A percentile compares a stretch with the other conserved stretches of the same genome.
Evolutionary conservation across 2,113 vertebrate genomes (phyloP).

Genomic region (Gallinago jamesoni): DNA sequence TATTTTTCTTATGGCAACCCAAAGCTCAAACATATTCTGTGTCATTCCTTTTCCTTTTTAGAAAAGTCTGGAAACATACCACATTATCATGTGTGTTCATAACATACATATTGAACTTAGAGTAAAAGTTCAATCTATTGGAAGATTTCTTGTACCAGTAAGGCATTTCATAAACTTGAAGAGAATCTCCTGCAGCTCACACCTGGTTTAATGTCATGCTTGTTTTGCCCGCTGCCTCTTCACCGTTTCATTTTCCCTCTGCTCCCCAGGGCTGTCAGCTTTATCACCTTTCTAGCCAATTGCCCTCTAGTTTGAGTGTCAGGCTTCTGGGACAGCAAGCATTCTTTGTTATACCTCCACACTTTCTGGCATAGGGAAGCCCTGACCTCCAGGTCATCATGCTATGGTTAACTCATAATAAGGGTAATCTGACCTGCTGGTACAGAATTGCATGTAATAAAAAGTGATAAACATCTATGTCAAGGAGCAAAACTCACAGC

Average conservation of each 20-base stretch:
- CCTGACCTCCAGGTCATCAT: neutral
- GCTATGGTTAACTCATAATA: neutral
- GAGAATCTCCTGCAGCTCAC: neutral
- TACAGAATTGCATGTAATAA: neutral
- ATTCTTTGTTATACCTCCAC: neutral
- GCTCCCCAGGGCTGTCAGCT: neutral
- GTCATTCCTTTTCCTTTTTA: neutral
- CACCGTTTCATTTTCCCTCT: neutral
- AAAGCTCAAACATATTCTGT: neutral
- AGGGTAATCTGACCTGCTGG: neutral
- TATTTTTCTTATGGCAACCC: neutral
- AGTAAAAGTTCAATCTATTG: neutral
- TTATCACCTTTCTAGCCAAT: neutral
- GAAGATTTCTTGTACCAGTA: neutral
- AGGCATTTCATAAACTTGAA: neutral
- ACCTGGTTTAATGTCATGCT: neutral
- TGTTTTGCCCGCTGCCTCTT: neutral
- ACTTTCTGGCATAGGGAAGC: neutral
- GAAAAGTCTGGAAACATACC: neutral
- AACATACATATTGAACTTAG: neutral
- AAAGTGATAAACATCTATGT: neutral
- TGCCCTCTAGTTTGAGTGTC: neutral
- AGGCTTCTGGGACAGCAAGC: neutral
- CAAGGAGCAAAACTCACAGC: neutral
- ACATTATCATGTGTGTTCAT: neutral